phyloP scores from a whole-genome alignment of 2,113 vertebrate genomes.

The Murina feae region DNA sequence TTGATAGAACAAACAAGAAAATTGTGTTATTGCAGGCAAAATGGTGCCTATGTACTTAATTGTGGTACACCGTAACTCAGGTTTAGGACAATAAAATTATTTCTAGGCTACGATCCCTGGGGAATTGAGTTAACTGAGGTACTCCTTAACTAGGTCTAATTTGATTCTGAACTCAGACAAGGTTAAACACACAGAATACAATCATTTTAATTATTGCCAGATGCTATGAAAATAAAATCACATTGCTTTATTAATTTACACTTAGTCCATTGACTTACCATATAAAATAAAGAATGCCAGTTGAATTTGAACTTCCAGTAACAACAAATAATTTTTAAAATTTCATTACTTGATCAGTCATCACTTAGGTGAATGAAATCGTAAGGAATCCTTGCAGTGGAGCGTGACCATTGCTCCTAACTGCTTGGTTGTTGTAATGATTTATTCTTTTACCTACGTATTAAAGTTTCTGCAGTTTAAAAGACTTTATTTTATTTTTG shows the following conservation, averaged over 20 bases:
- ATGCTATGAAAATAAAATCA: background rate
- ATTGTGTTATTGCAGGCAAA: background rate
- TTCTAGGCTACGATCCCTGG: background rate
- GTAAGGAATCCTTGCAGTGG: background rate
- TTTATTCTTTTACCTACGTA: background rate
- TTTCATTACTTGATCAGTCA: background rate
- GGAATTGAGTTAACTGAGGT: background rate
- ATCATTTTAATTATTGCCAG: background rate
- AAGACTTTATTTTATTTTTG: constrained; percentile 33
- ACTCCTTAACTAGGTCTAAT: background rate
- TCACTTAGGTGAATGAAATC: background rate
- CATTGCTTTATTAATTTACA: background rate
- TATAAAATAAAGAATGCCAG: background rate
- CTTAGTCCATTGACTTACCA: background rate
- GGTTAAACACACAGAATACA: background rate
- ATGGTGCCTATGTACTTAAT: background rate
- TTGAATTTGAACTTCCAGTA: background rate
- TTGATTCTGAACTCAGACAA: background rate
- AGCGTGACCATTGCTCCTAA: background rate
- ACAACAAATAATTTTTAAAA: background rate
- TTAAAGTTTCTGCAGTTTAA: background rate
- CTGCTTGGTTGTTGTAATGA: background rate
- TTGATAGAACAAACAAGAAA: background rate
- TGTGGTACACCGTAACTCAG: background rate
- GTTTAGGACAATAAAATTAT: background rate